phyloP scores from a whole-genome alignment of 2,888 invertebrate genomes.

The Andrena praecox region DNA sequence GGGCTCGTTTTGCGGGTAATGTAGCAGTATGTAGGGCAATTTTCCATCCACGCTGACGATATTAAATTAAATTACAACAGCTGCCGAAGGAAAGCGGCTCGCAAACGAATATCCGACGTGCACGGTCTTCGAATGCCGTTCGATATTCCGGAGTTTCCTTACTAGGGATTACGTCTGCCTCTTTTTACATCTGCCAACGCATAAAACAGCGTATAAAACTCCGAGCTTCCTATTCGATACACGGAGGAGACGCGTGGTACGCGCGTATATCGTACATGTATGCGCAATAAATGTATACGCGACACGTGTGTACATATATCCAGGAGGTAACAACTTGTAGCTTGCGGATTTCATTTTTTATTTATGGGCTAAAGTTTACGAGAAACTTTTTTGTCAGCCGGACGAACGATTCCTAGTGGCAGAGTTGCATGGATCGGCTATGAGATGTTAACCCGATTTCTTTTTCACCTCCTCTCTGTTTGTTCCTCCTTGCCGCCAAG shows the following conservation, averaged over 20 bases:
- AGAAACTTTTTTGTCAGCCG: conserved; percentile 44
- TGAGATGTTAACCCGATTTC: conserved; percentile 54
- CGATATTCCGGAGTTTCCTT: conserved; percentile 8
- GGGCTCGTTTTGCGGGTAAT: background rate
- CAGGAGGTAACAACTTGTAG: conserved; percentile 8
- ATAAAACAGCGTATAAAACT: background rate
- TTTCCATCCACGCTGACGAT: no score
- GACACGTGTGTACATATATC: no score
- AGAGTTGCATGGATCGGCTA: background rate
- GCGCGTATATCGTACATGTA: no score
- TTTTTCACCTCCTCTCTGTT: conserved; percentile 11
- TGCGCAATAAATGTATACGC: no score
- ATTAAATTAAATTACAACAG: no score
- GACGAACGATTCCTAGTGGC: conserved; percentile 26
- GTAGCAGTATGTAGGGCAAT: background rate
- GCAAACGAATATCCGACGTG: background rate
- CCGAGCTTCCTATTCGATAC: background rate
- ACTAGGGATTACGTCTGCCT: background rate
- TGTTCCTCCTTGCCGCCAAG: background rate
- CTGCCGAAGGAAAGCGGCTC: no score
- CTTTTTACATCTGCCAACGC: conserved; percentile 10
- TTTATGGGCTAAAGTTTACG: conserved; percentile 51
- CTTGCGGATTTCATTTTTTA: conserved; percentile 51
- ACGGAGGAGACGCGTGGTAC: background rate
- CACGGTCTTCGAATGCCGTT: background rate